Evolutionary conservation across 1,140 invertebrate genomes (phyloP).

Genomic region (Cotesia typhae): DNA sequence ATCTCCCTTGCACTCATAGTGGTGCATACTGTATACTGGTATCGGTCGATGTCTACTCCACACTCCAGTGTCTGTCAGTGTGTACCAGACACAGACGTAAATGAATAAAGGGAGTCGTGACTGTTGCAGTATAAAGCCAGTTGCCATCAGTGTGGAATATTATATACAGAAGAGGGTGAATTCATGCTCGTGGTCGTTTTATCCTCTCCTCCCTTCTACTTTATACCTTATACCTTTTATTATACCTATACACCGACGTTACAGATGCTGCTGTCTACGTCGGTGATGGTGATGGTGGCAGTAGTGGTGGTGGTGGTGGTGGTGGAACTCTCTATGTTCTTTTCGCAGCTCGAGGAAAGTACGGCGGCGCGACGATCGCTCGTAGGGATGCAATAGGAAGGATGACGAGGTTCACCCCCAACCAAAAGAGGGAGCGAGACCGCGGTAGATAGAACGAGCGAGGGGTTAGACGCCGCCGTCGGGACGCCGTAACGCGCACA

Average conservation of each 20-base stretch:
- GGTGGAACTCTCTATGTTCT: too few species aligned
- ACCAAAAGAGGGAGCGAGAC: neutral
- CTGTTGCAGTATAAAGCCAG: neutral
- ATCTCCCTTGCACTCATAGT: neutral
- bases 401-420: too few species aligned
- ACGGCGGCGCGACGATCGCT: slow-evolving; percentile 27
- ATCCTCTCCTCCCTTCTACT: slow-evolving; percentile 21
- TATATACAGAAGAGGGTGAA: slow-evolving; percentile 8
- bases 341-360: too few species aligned
- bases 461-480: slow-evolving; percentile 43
- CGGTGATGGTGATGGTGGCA: too few species aligned
- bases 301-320: too few species aligned
- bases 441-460: slow-evolving; percentile 33
- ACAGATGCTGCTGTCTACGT: too few species aligned
- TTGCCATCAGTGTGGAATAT: too few species aligned
- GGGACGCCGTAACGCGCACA: slow-evolving; percentile 42
- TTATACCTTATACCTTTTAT: slow-evolving; percentile 14
- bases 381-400: slow-evolving; percentile 11
- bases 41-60: neutral
- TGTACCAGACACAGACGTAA: neutral
- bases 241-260: neutral
- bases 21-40: neutral
- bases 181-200: slow-evolving; percentile 20
- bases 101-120: slow-evolving; percentile 9
- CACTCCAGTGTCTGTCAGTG: neutral